Percentiles rank a stretch among this genome's conserved stretches.
phyloP scores from a whole-genome alignment of 2,113 vertebrate genomes.

The Tichodroma muraria region DNA sequence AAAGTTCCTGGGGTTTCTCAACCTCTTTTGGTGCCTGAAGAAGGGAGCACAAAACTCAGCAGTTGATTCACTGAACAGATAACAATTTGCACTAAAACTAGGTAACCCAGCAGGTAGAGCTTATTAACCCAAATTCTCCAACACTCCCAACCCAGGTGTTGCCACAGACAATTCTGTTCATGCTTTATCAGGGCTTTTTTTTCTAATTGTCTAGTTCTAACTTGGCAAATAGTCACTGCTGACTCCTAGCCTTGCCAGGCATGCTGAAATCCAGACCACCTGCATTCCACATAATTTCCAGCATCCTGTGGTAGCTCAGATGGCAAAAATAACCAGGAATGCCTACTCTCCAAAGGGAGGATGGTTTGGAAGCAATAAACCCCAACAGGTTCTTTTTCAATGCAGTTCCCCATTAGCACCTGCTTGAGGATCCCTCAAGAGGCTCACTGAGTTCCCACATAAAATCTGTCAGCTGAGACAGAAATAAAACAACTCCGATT shows the following conservation, averaged over 20 bases:
- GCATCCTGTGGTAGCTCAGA: neutral
- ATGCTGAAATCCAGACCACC: neutral
- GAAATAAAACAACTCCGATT: neutral
- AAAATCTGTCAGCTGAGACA: neutral
- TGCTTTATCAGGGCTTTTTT: neutral
- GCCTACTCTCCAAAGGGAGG: neutral
- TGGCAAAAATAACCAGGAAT: neutral
- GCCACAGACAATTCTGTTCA: neutral
- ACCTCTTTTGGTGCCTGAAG: neutral
- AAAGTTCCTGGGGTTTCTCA: constrained; percentile 7
- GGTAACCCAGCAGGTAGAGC: constrained; percentile 13
- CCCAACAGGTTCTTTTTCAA: neutral
- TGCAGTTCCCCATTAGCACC: neutral
- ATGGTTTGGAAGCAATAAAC: neutral
- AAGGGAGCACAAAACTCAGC: neutral
- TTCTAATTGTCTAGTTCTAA: neutral
- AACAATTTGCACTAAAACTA: neutral
- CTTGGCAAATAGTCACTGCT: neutral
- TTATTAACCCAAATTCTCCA: constrained; percentile 13
- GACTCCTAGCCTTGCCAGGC: neutral
- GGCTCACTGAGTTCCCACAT: neutral
- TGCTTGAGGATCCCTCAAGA: neutral
- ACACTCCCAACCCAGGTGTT: neutral
- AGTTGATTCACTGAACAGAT: neutral
- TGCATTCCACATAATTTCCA: neutral